These are phyloP conservation scores for Phthorimaea operculella DNA, from an alignment of 1,140 invertebrate species.

Conservation along the genomic window DNA sequence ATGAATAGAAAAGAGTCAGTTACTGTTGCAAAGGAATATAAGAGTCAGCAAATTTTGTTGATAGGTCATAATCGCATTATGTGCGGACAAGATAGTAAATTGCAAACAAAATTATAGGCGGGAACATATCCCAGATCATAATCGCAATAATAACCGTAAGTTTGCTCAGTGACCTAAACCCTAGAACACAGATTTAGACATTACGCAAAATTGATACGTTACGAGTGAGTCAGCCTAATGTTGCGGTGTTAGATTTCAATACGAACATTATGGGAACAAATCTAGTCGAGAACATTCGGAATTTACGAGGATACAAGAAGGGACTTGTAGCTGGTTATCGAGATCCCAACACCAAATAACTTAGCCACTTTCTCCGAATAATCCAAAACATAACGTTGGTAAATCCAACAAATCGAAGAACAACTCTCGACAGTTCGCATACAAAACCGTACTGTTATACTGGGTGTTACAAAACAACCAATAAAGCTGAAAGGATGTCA, in stretches of 20 bases:
- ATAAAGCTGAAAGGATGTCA: too few relatives aligned
- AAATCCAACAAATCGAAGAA: neutral
- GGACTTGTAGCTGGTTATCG: slow-evolving; percentile 33
- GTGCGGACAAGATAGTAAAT: slow-evolving; percentile 19
- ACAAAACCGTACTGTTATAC: too few relatives aligned
- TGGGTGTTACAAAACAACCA: too few relatives aligned
- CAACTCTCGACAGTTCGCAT: too few relatives aligned
- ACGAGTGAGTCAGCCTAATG: slow-evolving; percentile 38
- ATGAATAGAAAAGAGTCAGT: slow-evolving; percentile 16
- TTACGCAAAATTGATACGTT: slow-evolving; percentile 26
- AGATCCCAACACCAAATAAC: slow-evolving; percentile 27
- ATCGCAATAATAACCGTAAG: slow-evolving; percentile 8
- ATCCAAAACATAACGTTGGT: neutral
- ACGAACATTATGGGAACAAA: slow-evolving; percentile 31
- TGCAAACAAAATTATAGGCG: slow-evolving; percentile 16
- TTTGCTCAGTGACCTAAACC: neutral
- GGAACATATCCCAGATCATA: slow-evolving; percentile 10
- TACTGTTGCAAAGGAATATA: too few relatives aligned
- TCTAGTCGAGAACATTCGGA: slow-evolving; percentile 26
- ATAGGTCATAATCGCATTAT: slow-evolving; percentile 26
- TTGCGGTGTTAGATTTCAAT: slow-evolving; percentile 47
- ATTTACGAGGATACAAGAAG: slow-evolving; percentile 39
- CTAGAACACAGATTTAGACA: slow-evolving; percentile 7
- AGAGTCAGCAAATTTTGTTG: slow-evolving; percentile 20
- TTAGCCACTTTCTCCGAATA: slow-evolving; percentile 27